Base-by-base conservation (phyloP, 2,113 vertebrate species). In the Sinocyclocheilus anshuiensis region DNA sequence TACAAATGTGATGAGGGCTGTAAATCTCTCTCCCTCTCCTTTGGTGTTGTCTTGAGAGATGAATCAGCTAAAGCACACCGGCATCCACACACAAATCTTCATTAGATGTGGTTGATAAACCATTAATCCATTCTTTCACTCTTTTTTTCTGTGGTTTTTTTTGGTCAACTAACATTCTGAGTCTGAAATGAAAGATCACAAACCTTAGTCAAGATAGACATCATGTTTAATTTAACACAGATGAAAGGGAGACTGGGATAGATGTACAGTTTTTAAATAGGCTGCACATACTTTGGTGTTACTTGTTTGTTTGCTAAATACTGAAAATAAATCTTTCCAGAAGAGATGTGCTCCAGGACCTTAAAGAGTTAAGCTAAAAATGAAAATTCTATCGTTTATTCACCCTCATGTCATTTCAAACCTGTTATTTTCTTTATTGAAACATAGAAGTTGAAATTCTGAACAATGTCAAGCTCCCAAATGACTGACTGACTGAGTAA, bases 21-120 rank as follows among this genome's bases (percentile, higher is more conserved):
- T 88, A 90, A 89, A 57, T 91, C 88, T 89, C 79, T 77, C 63
- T 88, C 88, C 61, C 88, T 86, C 77, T 86, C 81, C 78, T 90
- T 76, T 80, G 63, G 71, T 83, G 86, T 89, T 91, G 88, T 91
- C 91, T 91, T 91, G 87, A 93, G 92, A 92, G 89, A 92, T 92
- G 87, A 91, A 90, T 91, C 86, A 86, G 88, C 89, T 90, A 89
- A 89, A 86, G 85, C 86, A 71, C 81, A 87, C 86, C 90, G 86
- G 90, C 91, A 90, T 90, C 86, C 13, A 89, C 84, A 90, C 91
- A 91, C 92, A 93, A 87, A 91, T 94, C 93, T 92, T 93, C 89
- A 93, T 93, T 94, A 93, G 92, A 93, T 84, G 88, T 24, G 53
- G 85, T 86, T 93, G 92, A 92, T 93, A 92, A 93, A 92, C 87